Base-by-base conservation (phyloP, 1,140 invertebrate genomes). In the Lanistes nyassanus region DNA sequence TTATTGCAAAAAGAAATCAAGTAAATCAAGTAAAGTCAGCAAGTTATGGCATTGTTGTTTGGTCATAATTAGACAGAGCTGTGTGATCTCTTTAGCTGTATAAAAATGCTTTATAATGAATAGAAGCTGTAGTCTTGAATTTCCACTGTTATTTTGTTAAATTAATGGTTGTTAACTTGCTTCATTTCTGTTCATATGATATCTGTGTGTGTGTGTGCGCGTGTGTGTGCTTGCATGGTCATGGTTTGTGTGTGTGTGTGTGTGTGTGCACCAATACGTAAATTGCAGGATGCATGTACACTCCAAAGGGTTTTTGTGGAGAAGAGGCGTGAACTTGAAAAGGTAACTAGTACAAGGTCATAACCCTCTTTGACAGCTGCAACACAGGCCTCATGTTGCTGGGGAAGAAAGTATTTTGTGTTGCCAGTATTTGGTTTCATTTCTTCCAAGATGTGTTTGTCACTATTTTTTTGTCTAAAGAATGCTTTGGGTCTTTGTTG, bases 231-330 rank as follows among this genome's bases (percentile, higher is more conserved):
- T n/a, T n/a, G n/a, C n/a, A n/a, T n/a, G n/a, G n/a, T n/a, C n/a
- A n/a, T n/a, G n/a, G n/a, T n/a, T n/a, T 55, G 53, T 47, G 0
- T 19, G 64, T 66, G 13, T 75, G 26, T 53, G n/a, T 69, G 26
- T 68, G 51, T 73, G 26, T 69, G 16, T 76, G 71, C 47, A 34
- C 51, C 71, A 36, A 36, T 68, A n/a, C n/a, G 51, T 34, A 26
- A n/a, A 76, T 64, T 80, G 23, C 79, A 94, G 93, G 93, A 94
- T 91, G 94, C 94, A 67, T 92, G 93, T 2, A 93, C 93, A 84
- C 89, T 96, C 29, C 94, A 95, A 88, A 94, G 94, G 88, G 91
- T 95, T 73, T 95, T 97, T 93, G 93, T 95, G 84, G 92, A 93
- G 66, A 95, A 94, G 86, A 94, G 96, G 0, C 93, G 95, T 90